phyloP scores from a whole-genome alignment of 2,888 invertebrate genomes.

The Ectobius pallidus region DNA sequence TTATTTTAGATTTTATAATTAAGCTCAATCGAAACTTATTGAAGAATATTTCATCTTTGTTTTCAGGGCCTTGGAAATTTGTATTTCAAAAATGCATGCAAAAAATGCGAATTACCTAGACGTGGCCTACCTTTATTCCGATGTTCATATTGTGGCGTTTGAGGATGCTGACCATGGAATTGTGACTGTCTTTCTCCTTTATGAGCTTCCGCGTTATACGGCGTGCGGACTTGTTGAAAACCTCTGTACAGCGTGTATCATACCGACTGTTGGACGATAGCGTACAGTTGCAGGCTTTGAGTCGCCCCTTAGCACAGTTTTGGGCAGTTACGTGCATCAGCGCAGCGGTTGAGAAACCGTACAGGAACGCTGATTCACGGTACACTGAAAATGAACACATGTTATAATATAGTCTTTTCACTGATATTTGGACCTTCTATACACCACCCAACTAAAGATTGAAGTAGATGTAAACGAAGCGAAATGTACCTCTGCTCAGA shows the following conservation, averaged over 20 bases:
- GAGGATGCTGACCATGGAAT: conserved; percentile 63
- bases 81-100: too few relatives aligned
- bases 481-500: too few relatives aligned
- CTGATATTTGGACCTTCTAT: too few relatives aligned
- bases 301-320: conserved; percentile 71
- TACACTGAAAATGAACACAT: conserved; percentile 60
- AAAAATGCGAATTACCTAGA: too few relatives aligned
- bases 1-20: too few relatives aligned
- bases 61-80: too few relatives aligned
- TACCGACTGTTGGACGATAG: conserved; percentile 43
- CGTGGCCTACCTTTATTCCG: conserved; percentile 52
- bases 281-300: conserved; percentile 60
- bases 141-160: conserved; percentile 67
- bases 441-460: too few relatives aligned
- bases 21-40: too few relatives aligned
- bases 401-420: too few relatives aligned
- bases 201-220: conserved; percentile 66
- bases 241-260: conserved; percentile 75
- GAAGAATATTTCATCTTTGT: too few relatives aligned
- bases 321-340: conserved; percentile 73
- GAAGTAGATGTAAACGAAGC: too few relatives aligned
- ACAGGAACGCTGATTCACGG: conserved; percentile 73
- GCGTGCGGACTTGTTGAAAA: conserved; percentile 74
- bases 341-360: conserved; percentile 73
- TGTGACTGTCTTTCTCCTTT: conserved; percentile 58